Percentiles rank a stretch among this genome's conserved stretches.
phyloP scores from a whole-genome alignment of 1,140 invertebrate species.

The Trichonephila clavata region DNA sequence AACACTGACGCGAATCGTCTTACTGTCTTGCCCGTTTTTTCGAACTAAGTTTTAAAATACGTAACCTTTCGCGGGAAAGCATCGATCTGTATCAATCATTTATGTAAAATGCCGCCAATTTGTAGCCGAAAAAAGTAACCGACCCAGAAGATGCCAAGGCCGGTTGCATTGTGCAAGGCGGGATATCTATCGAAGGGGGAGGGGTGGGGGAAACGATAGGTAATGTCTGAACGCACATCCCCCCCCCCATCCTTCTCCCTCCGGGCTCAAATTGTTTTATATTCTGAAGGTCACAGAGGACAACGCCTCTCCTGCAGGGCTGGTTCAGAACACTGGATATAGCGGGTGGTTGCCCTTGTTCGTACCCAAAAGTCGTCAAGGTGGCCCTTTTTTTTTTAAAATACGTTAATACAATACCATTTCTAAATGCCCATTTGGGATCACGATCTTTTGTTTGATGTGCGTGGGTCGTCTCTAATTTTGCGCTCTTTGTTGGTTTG shows the following conservation, averaged over 20 bases:
- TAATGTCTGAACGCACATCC: neutral
- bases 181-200: neutral
- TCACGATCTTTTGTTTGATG: too few species aligned
- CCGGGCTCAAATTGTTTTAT: conserved; percentile 41
- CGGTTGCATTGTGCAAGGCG: neutral
- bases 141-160: neutral
- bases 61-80: too few species aligned
- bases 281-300: conserved; percentile 49
- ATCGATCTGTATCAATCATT: neutral
- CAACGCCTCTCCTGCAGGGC: conserved; percentile 23
- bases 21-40: too few species aligned
- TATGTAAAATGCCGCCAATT: neutral
- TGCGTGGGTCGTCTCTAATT: too few species aligned
- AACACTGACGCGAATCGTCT: too few species aligned
- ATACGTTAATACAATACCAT: too few species aligned
- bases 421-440: too few species aligned
- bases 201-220: neutral
- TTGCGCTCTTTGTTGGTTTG: too few species aligned
- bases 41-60: too few species aligned
- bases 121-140: neutral
- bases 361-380: conserved; percentile 23
- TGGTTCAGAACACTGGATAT: neutral
- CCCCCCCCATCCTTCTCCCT: neutral
- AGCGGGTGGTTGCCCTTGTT: conserved; percentile 33
- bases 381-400: conserved; percentile 2